Percentiles rank a stretch among this genome's conserved stretches.
Conservation (phyloP, 2,797 vertebrate species). For the Champsocephalus esox region DNA sequence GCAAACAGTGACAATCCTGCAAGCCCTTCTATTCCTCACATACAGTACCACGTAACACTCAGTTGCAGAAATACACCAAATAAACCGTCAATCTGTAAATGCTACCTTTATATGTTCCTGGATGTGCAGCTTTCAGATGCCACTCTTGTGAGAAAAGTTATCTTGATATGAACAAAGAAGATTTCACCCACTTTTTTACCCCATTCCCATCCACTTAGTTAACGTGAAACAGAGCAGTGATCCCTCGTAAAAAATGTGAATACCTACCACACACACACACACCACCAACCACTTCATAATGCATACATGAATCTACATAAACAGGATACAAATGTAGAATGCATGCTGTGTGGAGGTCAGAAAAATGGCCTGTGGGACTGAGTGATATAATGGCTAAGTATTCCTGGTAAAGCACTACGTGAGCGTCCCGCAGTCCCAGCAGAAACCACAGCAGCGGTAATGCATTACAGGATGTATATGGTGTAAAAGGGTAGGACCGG, state of each 20-base stretch:
- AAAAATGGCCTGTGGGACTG: constrained; percentile 79
- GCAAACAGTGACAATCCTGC: constrained; percentile 55
- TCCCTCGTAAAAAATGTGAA: constrained; percentile 70
- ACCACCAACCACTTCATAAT: constrained; percentile 75
- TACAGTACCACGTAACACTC: constrained; percentile 19
- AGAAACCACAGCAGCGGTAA: constrained; percentile 80
- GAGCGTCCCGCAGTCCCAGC: constrained; percentile 77
- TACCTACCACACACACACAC: constrained; percentile 58
- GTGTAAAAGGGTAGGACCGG: constrained; percentile 79
- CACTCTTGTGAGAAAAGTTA: constrained; percentile 54
- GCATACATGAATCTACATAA: constrained; percentile 78
- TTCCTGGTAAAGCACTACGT: constrained; percentile 85
- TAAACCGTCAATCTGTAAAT: constrained; percentile 47
- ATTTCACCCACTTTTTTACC: background rate
- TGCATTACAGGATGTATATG: constrained; percentile 84
- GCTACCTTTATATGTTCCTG: constrained; percentile 23
- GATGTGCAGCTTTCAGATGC: constrained; percentile 40
- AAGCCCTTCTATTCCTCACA: constrained; percentile 37
- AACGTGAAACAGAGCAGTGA: constrained; percentile 50
- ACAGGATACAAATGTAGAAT: constrained; percentile 69
- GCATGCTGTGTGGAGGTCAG: constrained; percentile 78
- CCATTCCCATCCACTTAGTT: constrained; percentile 26
- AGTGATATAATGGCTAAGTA: constrained; percentile 82
- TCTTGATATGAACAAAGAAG: constrained; percentile 43
- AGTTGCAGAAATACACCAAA: constrained; percentile 38